Conservation (phyloP, 2,797 vertebrate genomes). For the Syngnathus acus region DNA sequence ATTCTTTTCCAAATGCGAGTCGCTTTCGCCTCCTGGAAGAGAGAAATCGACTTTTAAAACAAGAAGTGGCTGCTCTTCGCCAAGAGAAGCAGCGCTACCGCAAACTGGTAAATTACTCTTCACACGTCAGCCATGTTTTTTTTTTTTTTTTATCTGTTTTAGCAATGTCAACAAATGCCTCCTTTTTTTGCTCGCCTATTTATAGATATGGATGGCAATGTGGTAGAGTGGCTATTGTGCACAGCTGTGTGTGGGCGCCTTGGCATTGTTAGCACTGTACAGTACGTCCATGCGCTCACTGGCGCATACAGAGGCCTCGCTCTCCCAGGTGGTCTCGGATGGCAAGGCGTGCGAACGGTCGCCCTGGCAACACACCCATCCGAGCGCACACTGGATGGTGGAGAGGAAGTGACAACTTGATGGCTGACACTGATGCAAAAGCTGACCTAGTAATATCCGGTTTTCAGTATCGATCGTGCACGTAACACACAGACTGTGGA, state of each 20-base stretch:
- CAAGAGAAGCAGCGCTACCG: conserved; percentile 52
- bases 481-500: not conserved
- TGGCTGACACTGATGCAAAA: conserved; percentile 14
- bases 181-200: not conserved
- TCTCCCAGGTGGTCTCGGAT: conserved; percentile 49
- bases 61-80: conserved; percentile 59
- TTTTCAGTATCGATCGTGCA: not conserved
- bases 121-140: not conserved
- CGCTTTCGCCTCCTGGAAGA: conserved; percentile 59
- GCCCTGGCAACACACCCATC: conserved; percentile 61
- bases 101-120: conserved; percentile 58
- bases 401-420: conserved; percentile 47
- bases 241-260: not conserved
- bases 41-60: conserved; percentile 48
- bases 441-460: conserved; percentile 1
- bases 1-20: conserved; percentile 39
- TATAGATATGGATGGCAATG: not conserved
- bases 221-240: conserved; percentile 4
- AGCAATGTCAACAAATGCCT: not conserved
- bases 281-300: conserved; percentile 26
- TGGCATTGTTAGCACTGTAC: conserved; percentile 14
- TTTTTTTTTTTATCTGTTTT: not conserved
- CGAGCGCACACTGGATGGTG: conserved; percentile 45
- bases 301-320: conserved; percentile 40
- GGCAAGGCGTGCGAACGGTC: conserved; percentile 50